These are phyloP conservation scores for Notodonta dromedarius DNA, from an alignment of 2,888 invertebrate genomes.

Conservation along the genomic window DNA sequence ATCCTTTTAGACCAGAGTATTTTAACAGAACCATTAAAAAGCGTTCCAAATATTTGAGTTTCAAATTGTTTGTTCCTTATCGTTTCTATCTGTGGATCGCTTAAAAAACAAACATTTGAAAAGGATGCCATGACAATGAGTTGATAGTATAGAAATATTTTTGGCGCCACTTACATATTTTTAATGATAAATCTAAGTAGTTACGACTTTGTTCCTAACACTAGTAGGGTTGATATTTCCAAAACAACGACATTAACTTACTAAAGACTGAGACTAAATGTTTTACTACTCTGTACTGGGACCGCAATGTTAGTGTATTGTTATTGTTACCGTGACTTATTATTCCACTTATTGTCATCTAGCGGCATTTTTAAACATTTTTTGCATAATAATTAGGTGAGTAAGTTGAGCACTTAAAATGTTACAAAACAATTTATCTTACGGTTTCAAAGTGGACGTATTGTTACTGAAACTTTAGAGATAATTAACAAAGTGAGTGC, in stretches of 20 bases:
- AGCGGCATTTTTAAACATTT: background rate
- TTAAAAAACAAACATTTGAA: constrained; percentile 29
- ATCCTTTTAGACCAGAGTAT: background rate
- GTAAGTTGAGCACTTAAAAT: constrained; percentile 3
- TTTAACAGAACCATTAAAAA: background rate
- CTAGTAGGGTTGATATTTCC: background rate
- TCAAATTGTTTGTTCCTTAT: constrained; percentile 14
- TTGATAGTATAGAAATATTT: constrained; percentile 15
- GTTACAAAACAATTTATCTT: constrained; percentile 2
- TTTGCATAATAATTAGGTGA: constrained; percentile 4
- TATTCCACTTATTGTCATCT: background rate
- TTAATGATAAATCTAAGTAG: no score
- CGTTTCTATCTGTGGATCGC: constrained; percentile 11
- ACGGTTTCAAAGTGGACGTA: background rate
- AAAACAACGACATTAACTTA: background rate
- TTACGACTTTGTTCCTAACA: background rate
- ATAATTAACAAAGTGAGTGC: no score
- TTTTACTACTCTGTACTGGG: constrained; percentile 14
- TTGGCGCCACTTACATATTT: constrained; percentile 24
- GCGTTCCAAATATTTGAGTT: constrained; percentile 3
- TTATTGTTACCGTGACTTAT: background rate
- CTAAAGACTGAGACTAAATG: background rate
- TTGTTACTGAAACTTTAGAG: background rate
- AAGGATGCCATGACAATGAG: constrained; percentile 10
- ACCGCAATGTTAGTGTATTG: constrained; percentile 4